Percentiles rank a stretch among this genome's conserved stretches.
These are phyloP conservation scores for Condylura cristata DNA, from an alignment of 2,113 vertebrate genomes.

Conservation along the genomic window DNA sequence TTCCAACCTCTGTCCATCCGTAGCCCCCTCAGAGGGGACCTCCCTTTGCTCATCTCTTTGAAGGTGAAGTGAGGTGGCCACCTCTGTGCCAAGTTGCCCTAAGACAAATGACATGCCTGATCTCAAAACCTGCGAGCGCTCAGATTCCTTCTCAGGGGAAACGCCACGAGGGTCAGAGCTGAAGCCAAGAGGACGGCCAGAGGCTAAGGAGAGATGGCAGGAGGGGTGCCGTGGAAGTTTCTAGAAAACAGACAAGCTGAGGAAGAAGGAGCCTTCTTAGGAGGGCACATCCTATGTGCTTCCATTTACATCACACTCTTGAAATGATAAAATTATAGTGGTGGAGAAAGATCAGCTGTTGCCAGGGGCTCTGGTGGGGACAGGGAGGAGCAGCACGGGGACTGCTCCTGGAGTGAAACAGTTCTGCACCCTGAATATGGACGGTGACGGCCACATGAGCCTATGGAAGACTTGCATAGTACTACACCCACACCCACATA, in stretches of 20 bases:
- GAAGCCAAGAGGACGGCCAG: neutral
- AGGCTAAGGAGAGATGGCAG: neutral
- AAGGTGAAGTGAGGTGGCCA: neutral
- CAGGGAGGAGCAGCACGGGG: too few species aligned
- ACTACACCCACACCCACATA: too few species aligned
- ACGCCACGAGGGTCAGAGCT: neutral
- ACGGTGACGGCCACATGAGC: neutral
- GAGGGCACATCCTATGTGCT: neutral
- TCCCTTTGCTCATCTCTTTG: neutral
- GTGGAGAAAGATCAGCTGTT: too few species aligned
- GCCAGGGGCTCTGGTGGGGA: neutral
- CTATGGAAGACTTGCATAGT: neutral
- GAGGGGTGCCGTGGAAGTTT: neutral
- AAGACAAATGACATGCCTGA: rapidly evolving
- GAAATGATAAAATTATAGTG: neutral
- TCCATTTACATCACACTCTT: neutral
- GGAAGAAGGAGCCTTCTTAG: too few species aligned
- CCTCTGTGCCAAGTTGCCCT: neutral
- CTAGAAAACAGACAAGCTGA: neutral
- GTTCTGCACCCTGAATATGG: neutral
- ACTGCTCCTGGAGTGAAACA: neutral
- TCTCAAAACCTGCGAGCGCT: rapidly evolving
- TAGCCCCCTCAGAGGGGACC: too few species aligned
- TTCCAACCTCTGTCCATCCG: neutral
- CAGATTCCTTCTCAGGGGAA: neutral